A percentile compares a stretch with the other conserved stretches of the same genome.
Conservation (phyloP, 2,888 invertebrate species). For the Agonopterix subpropinquella region DNA sequence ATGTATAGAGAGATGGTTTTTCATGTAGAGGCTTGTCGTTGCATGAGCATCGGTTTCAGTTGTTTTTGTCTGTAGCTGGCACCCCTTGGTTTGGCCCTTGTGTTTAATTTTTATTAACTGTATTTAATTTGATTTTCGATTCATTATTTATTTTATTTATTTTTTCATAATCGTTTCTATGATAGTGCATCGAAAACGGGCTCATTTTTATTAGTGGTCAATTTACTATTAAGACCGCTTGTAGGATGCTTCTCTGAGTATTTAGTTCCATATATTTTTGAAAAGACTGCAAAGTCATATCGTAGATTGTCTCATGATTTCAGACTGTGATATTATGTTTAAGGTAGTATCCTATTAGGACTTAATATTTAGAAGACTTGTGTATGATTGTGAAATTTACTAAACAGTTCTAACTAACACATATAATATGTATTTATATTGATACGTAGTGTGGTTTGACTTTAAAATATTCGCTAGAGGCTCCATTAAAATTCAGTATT, state of each 20-base stretch:
- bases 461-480: too few relatives aligned
- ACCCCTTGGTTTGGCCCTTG: conserved; percentile 73
- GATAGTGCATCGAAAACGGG: conserved; percentile 29
- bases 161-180: conserved; percentile 11
- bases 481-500: too few relatives aligned
- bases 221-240: conserved; percentile 31
- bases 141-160: conserved; percentile 20
- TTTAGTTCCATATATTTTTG: conserved; percentile 30
- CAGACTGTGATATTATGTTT: conserved; percentile 67
- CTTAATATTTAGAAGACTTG: conserved; percentile 23
- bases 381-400: conserved; percentile 28
- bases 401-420: conserved; percentile 22
- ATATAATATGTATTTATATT: conserved; percentile 12
- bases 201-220: conserved; percentile 24
- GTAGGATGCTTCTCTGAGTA: conserved; percentile 28
- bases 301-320: conserved; percentile 40
- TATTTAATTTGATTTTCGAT: conserved; percentile 29
- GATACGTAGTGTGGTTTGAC: conserved; percentile 10
- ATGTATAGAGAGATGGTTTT: conserved; percentile 42
- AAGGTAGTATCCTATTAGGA: conserved; percentile 30
- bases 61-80: conserved; percentile 67
- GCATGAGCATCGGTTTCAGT: conserved; percentile 57
- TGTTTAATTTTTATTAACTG: conserved; percentile 37
- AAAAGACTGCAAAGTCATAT: conserved; percentile 55
- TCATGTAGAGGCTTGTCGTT: conserved; percentile 59